Evolutionary conservation across 2,888 invertebrate species (phyloP), one percentile per base, ranked within the genome.

Genomic region (Erebia ligea): DNA sequence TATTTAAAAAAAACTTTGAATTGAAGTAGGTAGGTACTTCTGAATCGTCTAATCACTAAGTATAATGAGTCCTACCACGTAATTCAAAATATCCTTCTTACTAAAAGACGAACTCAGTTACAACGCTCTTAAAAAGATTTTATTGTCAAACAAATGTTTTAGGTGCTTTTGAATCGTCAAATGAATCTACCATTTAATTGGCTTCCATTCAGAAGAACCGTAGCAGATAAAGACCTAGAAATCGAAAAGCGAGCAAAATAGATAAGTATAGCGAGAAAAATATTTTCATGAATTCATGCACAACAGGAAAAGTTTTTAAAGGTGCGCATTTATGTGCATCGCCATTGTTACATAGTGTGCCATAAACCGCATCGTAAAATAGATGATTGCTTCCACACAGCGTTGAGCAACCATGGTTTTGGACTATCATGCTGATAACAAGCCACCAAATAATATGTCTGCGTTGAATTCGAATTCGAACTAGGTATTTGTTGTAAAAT

Each of bases 361-460:
- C 78, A 83, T 87, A 86, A 87, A 85, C 71, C 68, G 75, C 72
- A 76, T 84, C 85, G 83, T 87, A 86, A 86, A 86, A 80, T 78
- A 78, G 82, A 85, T 80, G 84, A 85, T 86, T 88, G 84, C 77
- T 78, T 80, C 75, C 75, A 74, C 74, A 70, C 67, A 70, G 72
- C 79, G 80, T 87, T 89, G 86, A 83, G 87, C 83, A 89, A 88
- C 80, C 81, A 5, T 77, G 82, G 86, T 84, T 85, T 86, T 80
- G 78, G 77, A 85, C 84, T 81, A 80, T 87, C 87, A 82, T 70
- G 79, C 78, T 84, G 85, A 86, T 87, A 87, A 83, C 81, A 71
- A 62, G 19, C 42, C 19, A 61, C 15, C 19, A 45, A 42, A 56
- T 45, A 45, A 45, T 40, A 34, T 34, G 15, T 8, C 10, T 42